Evolutionary conservation across 2,113 vertebrate species (phyloP), one percentile per base, ranked within the genome.

Genomic region (Sturnira hondurensis): DNA sequence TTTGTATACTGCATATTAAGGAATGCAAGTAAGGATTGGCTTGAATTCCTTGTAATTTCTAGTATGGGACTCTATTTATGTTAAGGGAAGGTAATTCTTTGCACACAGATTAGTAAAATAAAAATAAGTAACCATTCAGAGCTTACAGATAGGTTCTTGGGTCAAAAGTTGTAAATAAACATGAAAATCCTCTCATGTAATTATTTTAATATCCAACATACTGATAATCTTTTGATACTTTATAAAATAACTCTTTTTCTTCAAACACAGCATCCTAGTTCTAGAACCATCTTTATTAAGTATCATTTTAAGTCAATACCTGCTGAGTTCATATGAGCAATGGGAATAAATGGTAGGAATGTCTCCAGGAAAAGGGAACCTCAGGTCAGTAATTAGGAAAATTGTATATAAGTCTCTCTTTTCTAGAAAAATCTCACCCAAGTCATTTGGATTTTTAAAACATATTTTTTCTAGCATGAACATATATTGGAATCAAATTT

Each of bases 121-220:
- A 88, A 47, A 94, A 90, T 4, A 80, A 93, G 97, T 94, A 86
- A 91, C 85, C 4, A 89, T 91, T 96, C 93, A 76, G 82, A 96
- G 78, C 41, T 96, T 41, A 58, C 97, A 95, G 86, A 6, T 97
- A 96, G 93, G 73, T 95, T 36, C 92, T 97, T 97, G 95, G 17
- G 7, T 98, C 94, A 97, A 89, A 97, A 96, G 86, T 86, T 98
- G 97, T 98, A 98, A 98, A 98, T 98, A 97, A 94, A 93, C 94
- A 22, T 78, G 86, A 97, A 96, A 93, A 24, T 52, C 70, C 96
- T 95, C 96, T 98, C 97, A 95, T 90, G 85, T 84, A 93, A 93
- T 98, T 96, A 97, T 93, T 97, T 97, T 96, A 96, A 90, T 96
- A 97, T 94, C 63, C 17, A 71, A 52, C 33, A 90, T 74, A 95